These are phyloP conservation scores for Sarcophaga bullata DNA, from an alignment of 1,140 invertebrate species.

Conservation along the genomic window DNA sequence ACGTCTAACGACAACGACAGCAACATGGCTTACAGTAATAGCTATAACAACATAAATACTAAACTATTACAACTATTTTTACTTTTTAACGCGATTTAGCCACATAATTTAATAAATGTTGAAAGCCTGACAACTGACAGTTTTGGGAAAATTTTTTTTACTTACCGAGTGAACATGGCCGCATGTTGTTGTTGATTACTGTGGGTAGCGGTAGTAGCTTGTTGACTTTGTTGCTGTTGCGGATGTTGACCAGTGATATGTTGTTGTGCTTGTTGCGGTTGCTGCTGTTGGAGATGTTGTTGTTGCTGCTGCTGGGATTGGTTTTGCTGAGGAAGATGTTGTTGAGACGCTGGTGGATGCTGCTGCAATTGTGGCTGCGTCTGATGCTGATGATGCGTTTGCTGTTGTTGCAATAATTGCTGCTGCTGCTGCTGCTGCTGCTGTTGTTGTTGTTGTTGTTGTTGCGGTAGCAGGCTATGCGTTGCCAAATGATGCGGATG, in stretches of 20 bases:
- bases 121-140: constrained; percentile 22
- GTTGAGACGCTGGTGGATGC: constrained; percentile 8
- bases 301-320: constrained; percentile 33
- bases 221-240: constrained; percentile 40
- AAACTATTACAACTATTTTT: too few species aligned
- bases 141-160: constrained; percentile 31
- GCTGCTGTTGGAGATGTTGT: constrained; percentile 33
- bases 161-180: constrained; percentile 64
- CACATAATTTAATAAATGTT: constrained; percentile 20
- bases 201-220: constrained; percentile 37
- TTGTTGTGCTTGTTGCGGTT: constrained; percentile 53
- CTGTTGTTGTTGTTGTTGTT: constrained; percentile 48
- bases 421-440: constrained; percentile 43
- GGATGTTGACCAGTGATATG: constrained; percentile 37
- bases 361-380: constrained; percentile 45
- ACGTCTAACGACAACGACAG: neutral
- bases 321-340: neutral
- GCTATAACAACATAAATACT: too few species aligned
- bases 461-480: constrained; percentile 35
- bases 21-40: neutral
- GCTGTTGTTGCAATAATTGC: constrained; percentile 38
- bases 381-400: constrained; percentile 31
- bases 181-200: constrained; percentile 52
- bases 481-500: constrained; percentile 51
- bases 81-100: too few species aligned